Base-by-base conservation (phyloP, 1,140 invertebrate species). In the Monochamus saltuarius region DNA sequence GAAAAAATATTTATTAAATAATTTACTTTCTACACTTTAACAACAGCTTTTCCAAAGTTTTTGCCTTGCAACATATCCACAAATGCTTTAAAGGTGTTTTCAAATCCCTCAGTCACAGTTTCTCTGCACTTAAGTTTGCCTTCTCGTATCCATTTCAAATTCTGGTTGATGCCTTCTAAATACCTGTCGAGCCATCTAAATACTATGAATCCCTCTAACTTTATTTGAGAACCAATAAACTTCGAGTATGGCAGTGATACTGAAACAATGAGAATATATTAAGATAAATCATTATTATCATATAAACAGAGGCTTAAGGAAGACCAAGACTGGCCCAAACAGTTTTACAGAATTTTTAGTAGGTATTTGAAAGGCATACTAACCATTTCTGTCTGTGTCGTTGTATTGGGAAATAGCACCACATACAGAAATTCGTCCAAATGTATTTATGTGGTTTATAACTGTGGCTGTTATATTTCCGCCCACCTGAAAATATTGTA, bases 31-130 rank as follows among this genome's bases (percentile, higher is more conserved):
- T 63, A 67, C 35, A 64, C 62, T 63, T 65, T 67, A 11, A 88
- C 81, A 56, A 88, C 72, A 42, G 83, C 81, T 78, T 89, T 89
- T 45, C 87, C 87, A 19, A 72, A 79, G 74, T 87, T 89, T 45
- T 80, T 78, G 34, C 87, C 86, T 36, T 75, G 74, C 22, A 89
- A 74, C 71, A 88, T 80, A 17, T 80, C 81, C 29, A 83, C 75
- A 64, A 89, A 83, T 29, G 86, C 85, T 56, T 83, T 76, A 7
- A 85, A 84, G 81, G 86, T 85, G 62, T 87, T 87, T 62, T 87
- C 85, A 75, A 89, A 88, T 10, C 87, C 87, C 59, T 87, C 72
- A 4, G 81, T 83, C 0, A 85, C 64, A 50, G 85, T 85, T 73
- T 89, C 87, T 66, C 79, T 74, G 61, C 83, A 84, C 66, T 85